Conservation (phyloP, 2,797 vertebrate species). For the Lithobates sylvaticus region DNA sequence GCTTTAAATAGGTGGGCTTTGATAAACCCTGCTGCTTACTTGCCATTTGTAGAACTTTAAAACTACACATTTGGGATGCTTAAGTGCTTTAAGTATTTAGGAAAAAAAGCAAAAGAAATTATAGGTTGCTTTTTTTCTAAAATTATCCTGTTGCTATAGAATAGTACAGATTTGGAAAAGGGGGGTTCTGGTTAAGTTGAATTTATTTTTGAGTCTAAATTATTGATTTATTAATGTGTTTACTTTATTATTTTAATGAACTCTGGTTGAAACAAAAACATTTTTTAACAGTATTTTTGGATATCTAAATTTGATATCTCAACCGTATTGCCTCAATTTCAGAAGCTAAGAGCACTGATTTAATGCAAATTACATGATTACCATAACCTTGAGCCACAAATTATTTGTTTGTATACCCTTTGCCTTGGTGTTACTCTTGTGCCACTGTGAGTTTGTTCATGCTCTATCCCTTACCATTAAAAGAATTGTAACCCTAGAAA, state of each 20-base stretch:
- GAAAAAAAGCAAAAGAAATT: slow-evolving; percentile 10
- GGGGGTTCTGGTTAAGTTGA: slow-evolving; percentile 7
- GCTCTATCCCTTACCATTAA: no score
- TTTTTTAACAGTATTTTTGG: no score
- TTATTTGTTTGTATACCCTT: not conserved
- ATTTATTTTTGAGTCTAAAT: not conserved
- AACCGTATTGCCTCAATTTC: no score
- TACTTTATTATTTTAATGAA: no score
- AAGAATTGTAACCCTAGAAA: no score
- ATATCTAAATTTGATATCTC: no score
- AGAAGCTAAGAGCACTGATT: no score
- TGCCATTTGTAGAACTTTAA: not conserved
- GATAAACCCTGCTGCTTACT: not conserved
- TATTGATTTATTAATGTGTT: not conserved
- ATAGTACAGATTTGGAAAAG: not conserved
- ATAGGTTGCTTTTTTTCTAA: slow-evolving; percentile 13
- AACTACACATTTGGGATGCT: slow-evolving; percentile 14
- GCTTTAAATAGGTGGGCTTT: not conserved
- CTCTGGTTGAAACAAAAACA: no score
- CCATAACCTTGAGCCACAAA: not conserved
- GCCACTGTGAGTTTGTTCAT: no score
- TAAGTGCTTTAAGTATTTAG: not conserved
- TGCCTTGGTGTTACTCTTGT: not conserved
- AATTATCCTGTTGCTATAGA: slow-evolving; percentile 9
- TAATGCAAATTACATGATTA: not conserved